These are phyloP conservation scores for Clanis bilineata DNA, from an alignment of 2,888 invertebrate genomes.

Conservation along the genomic window DNA sequence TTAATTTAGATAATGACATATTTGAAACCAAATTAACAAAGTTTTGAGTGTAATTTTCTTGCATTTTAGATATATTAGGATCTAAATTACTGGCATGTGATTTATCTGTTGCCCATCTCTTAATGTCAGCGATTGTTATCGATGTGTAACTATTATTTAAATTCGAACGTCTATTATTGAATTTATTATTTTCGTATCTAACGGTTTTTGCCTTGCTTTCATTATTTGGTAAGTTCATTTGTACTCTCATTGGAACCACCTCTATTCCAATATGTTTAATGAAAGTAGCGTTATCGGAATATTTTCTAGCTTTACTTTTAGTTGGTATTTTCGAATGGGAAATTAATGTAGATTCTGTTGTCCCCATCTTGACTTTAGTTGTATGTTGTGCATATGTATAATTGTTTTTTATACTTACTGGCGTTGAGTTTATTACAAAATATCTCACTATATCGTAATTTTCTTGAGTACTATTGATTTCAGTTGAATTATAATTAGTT, in stretches of 20 bases:
- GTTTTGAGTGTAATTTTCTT: neutral
- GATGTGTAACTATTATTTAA: neutral
- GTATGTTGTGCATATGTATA: neutral
- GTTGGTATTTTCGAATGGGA: neutral
- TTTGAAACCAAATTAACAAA: neutral
- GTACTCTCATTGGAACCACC: neutral
- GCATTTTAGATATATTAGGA: neutral
- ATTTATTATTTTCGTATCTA: neutral
- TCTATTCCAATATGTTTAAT: neutral
- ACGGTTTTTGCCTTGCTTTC: neutral
- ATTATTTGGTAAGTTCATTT: neutral
- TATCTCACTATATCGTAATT: neutral
- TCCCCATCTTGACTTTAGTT: neutral
- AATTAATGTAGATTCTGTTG: neutral
- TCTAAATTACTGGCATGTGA: neutral
- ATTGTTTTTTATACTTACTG: neutral
- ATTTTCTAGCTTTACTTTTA: neutral
- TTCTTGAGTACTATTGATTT: neutral
- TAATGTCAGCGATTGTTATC: neutral
- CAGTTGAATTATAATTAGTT: neutral
- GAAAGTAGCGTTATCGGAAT: neutral
- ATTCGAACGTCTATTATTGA: neutral
- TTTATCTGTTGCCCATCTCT: neutral
- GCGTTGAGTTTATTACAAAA: neutral
- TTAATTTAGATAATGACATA: neutral